Base-by-base conservation (phyloP, 2,888 invertebrate species). In the Synergus gifuensis region DNA sequence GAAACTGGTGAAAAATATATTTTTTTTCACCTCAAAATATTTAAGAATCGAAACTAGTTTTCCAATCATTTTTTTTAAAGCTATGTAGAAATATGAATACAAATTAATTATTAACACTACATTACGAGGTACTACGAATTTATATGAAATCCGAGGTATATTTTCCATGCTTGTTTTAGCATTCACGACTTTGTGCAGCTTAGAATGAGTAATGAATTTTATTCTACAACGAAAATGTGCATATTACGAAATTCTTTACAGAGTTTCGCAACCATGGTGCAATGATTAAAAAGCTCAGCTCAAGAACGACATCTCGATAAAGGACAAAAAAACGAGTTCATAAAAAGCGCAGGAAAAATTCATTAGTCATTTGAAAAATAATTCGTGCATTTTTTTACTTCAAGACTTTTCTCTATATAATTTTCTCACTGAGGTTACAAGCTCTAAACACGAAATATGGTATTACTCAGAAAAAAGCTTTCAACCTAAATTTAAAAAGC, bases 171-270 rank as follows among this genome's bases (percentile, higher is more conserved):
- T 69, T 73, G 28, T 73, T 73, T 36, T 36, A 73, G 69, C 49
- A 73, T 54, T 49, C 69, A 54, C 28, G 46, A 67, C 46, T 67
- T 22, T 28, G 28, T 28, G 69, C 49, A 54, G 69, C 36, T 69
- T 28, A 49, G 28, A 69, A 69, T 69, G 69, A 69, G 49, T 69
- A 69, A 69, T 69, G 69, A 49, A 69, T 69, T 69, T 69, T 54
- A 54, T 49, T 49, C 69, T 49, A 36, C 67, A 28, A 67, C 69
- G 46, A 69, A 69, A 49, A 54, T 69, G 49, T 69, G 69, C 28
- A 69, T 54, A 69, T 69, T 69, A 54, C 36, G 69, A 69, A 69
- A 69, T 69, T 69, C 69, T 69, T 69, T 69, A 49, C 16, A 54
- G 36, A 28, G 49, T 69, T 54, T 69, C 69, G 69, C 69, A 69